Conservation (phyloP, 1,140 invertebrate species). For the Caerostris darwini region DNA sequence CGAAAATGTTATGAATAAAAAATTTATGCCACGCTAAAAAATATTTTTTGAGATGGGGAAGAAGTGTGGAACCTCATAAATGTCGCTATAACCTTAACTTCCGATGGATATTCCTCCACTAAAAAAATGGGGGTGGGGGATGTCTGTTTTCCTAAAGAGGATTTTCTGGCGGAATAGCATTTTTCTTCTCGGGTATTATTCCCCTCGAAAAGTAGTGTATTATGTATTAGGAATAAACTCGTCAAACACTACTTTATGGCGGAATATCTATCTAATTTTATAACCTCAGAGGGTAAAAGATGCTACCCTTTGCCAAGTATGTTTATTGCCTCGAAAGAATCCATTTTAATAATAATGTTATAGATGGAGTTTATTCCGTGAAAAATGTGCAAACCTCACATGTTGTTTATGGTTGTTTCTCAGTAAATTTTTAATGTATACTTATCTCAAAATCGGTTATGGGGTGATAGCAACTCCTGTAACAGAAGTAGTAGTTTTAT, state of each 20-base stretch:
- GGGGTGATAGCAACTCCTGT: too few species aligned
- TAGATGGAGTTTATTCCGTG: neutral
- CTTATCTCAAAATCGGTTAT: too few species aligned
- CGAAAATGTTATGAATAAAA: slow-evolving; percentile 48
- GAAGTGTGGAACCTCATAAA: slow-evolving; percentile 25
- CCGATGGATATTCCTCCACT: slow-evolving; percentile 13
- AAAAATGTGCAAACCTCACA: neutral
- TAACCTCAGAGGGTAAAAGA: neutral
- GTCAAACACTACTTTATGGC: slow-evolving; percentile 22
- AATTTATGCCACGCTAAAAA: slow-evolving; percentile 27
- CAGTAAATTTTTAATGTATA: neutral
- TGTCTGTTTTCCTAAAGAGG: slow-evolving; percentile 26
- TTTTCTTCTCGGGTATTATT: neutral
- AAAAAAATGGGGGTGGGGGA: neutral
- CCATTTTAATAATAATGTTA: neutral
- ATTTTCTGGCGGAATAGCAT: slow-evolving; percentile 21
- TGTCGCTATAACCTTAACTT: slow-evolving; percentile 49
- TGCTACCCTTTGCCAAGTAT: neutral
- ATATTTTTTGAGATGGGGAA: neutral
- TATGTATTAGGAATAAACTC: slow-evolving; percentile 51
- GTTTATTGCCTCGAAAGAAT: neutral
- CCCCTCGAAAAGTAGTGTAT: neutral
- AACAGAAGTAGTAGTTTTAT: too few species aligned
- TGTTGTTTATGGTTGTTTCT: neutral
- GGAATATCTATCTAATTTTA: slow-evolving; percentile 38